Evolutionary conservation across 2,888 invertebrate genomes (phyloP).

Genomic region (Unio pictorum): DNA sequence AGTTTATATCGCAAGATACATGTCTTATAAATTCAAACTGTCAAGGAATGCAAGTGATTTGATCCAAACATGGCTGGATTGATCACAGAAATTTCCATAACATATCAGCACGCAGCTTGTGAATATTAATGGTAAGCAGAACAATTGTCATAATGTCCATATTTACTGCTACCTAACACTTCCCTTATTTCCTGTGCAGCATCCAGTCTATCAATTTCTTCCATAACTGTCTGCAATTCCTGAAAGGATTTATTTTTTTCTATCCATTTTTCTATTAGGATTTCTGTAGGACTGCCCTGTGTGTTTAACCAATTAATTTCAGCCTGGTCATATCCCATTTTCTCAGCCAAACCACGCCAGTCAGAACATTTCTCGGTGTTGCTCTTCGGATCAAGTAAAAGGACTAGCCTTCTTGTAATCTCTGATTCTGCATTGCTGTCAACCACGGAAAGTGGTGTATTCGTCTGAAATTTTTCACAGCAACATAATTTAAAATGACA

Average conservation of each 20-base stretch:
- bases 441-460: conserved; percentile 13
- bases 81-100: too few relatives aligned
- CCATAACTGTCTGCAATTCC: conserved; percentile 26
- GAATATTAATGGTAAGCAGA: too few relatives aligned
- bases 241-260: conserved; percentile 19
- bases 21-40: too few relatives aligned
- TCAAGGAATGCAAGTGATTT: too few relatives aligned
- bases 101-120: too few relatives aligned
- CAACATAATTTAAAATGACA: too few relatives aligned
- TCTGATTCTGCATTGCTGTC: conserved; percentile 17
- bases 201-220: conserved; percentile 31
- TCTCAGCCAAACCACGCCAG: conserved; percentile 37
- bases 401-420: conserved; percentile 19
- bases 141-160: too few relatives aligned
- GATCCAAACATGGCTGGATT: too few relatives aligned
- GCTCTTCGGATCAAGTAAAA: conserved; percentile 28
- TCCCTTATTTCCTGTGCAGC: conserved; percentile 31
- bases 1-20: too few relatives aligned
- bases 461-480: conserved; percentile 4
- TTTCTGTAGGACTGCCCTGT: conserved; percentile 25
- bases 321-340: conserved; percentile 23
- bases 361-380: conserved; percentile 16
- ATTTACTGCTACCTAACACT: not conserved
- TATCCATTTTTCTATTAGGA: conserved; percentile 29
- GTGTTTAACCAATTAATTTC: conserved; percentile 34